Evolutionary conservation across 2,888 invertebrate species (phyloP), one percentile per base, ranked within the genome.

Genomic region (Eristalis tenax): DNA sequence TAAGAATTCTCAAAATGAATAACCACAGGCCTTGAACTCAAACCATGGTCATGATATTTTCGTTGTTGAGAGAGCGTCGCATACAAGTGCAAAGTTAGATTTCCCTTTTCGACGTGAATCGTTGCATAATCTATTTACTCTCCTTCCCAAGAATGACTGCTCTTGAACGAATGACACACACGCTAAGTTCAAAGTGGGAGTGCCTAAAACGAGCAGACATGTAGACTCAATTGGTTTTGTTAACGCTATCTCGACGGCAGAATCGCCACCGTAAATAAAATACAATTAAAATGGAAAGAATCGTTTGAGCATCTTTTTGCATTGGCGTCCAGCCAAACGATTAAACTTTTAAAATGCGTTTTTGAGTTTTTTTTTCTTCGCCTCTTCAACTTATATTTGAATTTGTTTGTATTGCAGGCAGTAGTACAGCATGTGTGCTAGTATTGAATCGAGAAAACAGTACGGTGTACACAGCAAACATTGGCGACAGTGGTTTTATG

Each of bases 401-500:
- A 2, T 57, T n/a, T 59, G 40, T 56, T 64, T 74, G 57, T 83
- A 59, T 59, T 93, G 35, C 93, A 97, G 98, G 99, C 90, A 99
- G 99, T 94, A 99, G 99, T 93, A 99, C 99, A 89, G 99, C 99
- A 1, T 99, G 99, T 93, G 97, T 99, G 80, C 96, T 99, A 92
- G 96, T 99, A 89, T 94, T 99, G 88, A 98, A 98, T 93, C 96
- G 97, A 90, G 97, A 96, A 90, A 98, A 97, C 90, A 96, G 96
- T 92, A 97, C 96, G 89, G 95, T 99, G 91, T 98, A 98, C 91
- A 97, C 99, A 15, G 99, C 99, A 71, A 99, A 99, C 94, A 97
- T 99, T 90, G 99, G 99, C n/a, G 99, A 99, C 94, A 99, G 99
- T 91, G 99, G 99, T 15, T 99, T 98, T 93, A 96, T 99, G 94